Evolutionary conservation across 2,888 invertebrate genomes (phyloP).

Genomic region (Drosophila villosipedis): DNA sequence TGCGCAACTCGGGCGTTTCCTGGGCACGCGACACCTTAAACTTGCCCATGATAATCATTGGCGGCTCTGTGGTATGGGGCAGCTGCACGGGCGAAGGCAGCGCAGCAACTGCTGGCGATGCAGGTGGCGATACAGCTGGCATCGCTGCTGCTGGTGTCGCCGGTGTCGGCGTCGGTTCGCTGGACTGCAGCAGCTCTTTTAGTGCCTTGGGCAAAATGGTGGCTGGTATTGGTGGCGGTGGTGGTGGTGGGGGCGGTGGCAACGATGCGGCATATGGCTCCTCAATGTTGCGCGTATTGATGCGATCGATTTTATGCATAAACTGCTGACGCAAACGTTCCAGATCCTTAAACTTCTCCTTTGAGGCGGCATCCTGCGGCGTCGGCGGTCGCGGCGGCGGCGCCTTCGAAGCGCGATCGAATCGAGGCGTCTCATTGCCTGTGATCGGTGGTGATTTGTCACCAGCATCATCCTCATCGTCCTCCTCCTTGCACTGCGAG

Average conservation of each 20-base stretch:
- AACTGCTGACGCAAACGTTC: conserved; percentile 83
- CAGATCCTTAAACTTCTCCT: conserved; percentile 82
- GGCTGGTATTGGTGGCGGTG: conserved; percentile 83
- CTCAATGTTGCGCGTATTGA: conserved; percentile 83
- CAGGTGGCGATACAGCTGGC: conserved; percentile 2
- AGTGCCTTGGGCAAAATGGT: conserved; percentile 83
- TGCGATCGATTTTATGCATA: conserved; percentile 84
- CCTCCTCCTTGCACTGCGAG: conserved; percentile 94
- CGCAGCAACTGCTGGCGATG: not conserved
- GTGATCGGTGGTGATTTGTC: conserved; percentile 76
- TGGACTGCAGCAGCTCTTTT: conserved; percentile 78
- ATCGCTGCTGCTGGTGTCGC: not conserved
- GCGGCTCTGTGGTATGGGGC: conserved; percentile 53
- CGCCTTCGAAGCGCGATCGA: conserved; percentile 62
- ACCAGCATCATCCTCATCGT: conserved; percentile 88
- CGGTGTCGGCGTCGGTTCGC: conserved; percentile 38
- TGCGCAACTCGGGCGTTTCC: conserved; percentile 79
- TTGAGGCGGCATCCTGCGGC: conserved; percentile 74
- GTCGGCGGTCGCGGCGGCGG: conserved; percentile 82
- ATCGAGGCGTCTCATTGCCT: conserved; percentile 44
- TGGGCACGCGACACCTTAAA: conserved; percentile 86
- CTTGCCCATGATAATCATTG: conserved; percentile 85
- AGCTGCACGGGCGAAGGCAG: conserved; percentile 10
- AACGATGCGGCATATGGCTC: conserved; percentile 68
- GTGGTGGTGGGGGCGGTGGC: conserved; percentile 74